phyloP scores from a whole-genome alignment of 2,888 invertebrate genomes.

The Dione juno region DNA sequence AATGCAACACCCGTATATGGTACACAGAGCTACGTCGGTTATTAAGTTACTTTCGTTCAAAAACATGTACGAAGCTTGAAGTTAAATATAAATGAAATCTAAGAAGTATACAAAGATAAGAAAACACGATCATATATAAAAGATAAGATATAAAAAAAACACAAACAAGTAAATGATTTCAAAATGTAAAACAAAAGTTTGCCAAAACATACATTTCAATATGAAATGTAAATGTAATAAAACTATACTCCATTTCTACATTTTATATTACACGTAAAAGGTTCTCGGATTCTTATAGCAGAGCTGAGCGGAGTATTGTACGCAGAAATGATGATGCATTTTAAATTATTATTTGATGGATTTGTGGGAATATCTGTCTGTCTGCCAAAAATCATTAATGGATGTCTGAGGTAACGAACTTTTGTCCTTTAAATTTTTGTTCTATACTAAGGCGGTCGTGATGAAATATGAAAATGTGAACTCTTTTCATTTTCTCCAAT shows the following conservation, averaged over 20 bases:
- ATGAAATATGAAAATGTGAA: no score
- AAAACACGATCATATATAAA: no score
- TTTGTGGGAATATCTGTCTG: conserved; percentile 8
- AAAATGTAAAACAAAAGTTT: not conserved
- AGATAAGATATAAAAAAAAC: not conserved
- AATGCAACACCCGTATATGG: no score
- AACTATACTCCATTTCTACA: not conserved
- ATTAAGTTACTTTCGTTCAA: no score
- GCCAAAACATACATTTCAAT: not conserved
- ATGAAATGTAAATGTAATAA: conserved; percentile 12
- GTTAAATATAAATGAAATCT: no score
- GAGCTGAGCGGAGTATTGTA: not conserved
- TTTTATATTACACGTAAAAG: not conserved
- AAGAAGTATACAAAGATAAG: no score
- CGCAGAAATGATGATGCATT: conserved; percentile 20
- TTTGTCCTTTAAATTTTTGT: not conserved
- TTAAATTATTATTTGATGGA: conserved; percentile 38
- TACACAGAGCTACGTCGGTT: no score
- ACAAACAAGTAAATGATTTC: not conserved
- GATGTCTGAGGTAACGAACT: not conserved
- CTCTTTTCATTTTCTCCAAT: no score
- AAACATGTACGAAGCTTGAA: no score
- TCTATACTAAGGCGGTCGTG: no score
- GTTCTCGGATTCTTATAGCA: not conserved
- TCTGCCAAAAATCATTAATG: not conserved